phyloP scores from a whole-genome alignment of 2,113 vertebrate genomes.

The Heterocephalus glaber region DNA sequence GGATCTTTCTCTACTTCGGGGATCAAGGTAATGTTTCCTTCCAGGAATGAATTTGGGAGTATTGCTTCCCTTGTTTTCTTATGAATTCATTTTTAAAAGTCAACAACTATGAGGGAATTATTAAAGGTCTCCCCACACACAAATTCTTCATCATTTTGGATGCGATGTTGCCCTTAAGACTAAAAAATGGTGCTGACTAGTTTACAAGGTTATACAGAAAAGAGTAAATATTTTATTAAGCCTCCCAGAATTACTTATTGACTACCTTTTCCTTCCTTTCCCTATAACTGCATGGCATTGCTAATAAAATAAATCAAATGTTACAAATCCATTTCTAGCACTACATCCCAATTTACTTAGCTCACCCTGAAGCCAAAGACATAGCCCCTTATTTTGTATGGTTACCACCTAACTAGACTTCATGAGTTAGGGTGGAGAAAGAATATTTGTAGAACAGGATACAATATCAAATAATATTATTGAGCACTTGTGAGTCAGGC shows the following conservation, averaged over 20 bases:
- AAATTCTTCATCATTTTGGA: slow-evolving; percentile 45
- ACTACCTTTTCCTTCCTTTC: slow-evolving; percentile 10
- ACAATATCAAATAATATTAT: background rate
- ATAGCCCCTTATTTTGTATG: slow-evolving; percentile 20
- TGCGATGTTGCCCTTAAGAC: slow-evolving; percentile 27
- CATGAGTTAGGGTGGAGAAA: background rate
- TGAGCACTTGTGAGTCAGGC: background rate
- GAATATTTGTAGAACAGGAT: slow-evolving; percentile 19
- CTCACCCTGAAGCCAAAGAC: slow-evolving; percentile 28
- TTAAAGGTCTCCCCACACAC: background rate
- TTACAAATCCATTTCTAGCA: slow-evolving; percentile 50
- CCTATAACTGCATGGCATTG: slow-evolving; percentile 21
- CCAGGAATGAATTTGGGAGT: too few species aligned
- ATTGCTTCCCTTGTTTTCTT: too few species aligned
- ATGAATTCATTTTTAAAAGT: background rate
- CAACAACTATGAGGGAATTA: background rate
- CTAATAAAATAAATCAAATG: slow-evolving; percentile 72
- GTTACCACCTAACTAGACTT: slow-evolving; percentile 45
- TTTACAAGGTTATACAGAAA: slow-evolving; percentile 54
- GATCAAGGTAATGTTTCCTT: too few species aligned
- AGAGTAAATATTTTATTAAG: slow-evolving; percentile 69
- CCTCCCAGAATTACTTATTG: slow-evolving; percentile 63
- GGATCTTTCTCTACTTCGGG: too few species aligned
- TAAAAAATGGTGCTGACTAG: background rate
- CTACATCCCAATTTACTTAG: background rate